Evolutionary conservation across 2,888 invertebrate species (phyloP), one percentile per base, ranked within the genome.

Genomic region (Camponotus fellah): DNA sequence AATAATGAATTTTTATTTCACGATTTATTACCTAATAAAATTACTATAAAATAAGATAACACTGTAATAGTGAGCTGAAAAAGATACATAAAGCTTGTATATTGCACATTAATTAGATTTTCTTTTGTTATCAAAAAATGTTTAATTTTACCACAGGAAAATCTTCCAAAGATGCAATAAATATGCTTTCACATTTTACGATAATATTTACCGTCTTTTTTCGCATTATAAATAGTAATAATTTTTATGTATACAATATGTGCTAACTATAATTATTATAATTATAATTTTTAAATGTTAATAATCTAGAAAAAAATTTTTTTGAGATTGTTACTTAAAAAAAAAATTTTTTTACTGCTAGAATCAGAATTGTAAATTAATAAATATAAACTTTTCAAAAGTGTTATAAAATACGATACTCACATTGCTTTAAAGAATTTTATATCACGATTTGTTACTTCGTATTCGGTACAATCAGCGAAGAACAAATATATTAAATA

Each of bases 231-330:
- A 81, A 66, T 62, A 81, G 32, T 34, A 84, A 21, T 2, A 66
- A 60, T 58, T 81, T 81, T 17, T 84, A 81, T 3, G 66, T 71
- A 21, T 37, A 37, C 12, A 74, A 43, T 14, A 81, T 26, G 83
- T 26, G 81, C 66, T 68, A 21, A 84, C 83, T 81, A 84, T n/a
- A 60, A n/a, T 58, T 49, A 60, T 81, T 74, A 37, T 40, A 84
- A 32, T 81, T 84, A 37, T 9, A 60, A 81, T 79, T 43, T 40
- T 68, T 32, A 9, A 72, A 64, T 34, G 37, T 56, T 37, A 9
- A 43, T 17, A 17, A 17, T 17, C 6, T 5, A 49, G 4, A 49
- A 14, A 17, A 46, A 10, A 10, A 40, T 17, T 14, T 26, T 26
- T 26, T 26, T 26, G n/a, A 26, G 26, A 26, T 26, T 26, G 26